Evolutionary conservation across 1,140 invertebrate genomes (phyloP).

Genomic region (Drosophila dunni): DNA sequence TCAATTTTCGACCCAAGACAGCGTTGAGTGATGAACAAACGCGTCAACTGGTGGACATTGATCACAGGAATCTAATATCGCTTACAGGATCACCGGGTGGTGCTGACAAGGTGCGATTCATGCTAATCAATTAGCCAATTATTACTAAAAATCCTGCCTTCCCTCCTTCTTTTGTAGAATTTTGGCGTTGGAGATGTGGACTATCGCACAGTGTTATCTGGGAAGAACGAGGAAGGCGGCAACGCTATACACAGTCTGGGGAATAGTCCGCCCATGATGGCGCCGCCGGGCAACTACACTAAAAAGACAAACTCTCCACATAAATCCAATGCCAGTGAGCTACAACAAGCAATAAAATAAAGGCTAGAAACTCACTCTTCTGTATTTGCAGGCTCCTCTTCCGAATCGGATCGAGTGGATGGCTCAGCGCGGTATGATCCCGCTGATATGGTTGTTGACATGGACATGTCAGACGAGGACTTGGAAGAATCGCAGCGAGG

Average conservation of each 20-base stretch:
- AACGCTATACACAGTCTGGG: conserved; percentile 45
- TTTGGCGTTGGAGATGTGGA: conserved; percentile 68
- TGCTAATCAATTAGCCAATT: too few relatives aligned
- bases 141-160: too few relatives aligned
- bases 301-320: conserved; percentile 74
- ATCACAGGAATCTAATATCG: conserved; percentile 93
- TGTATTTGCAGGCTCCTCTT: conserved; percentile 64
- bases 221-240: conserved; percentile 31
- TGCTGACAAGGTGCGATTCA: conserved; percentile 70
- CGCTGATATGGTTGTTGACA: conserved; percentile 88
- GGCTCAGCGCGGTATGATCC: conserved; percentile 75
- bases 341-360: neutral
- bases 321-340: conserved; percentile 84
- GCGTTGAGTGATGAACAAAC: conserved; percentile 75
- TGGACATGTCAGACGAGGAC: conserved; percentile 91
- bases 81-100: conserved; percentile 89
- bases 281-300: conserved; percentile 58
- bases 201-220: conserved; percentile 56
- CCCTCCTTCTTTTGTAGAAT: too few relatives aligned
- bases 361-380: neutral
- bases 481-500: conserved; percentile 77
- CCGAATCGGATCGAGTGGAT: conserved; percentile 77
- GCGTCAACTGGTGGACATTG: conserved; percentile 87
- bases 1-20: conserved; percentile 67
- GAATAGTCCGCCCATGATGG: conserved; percentile 63